Percentiles rank a stretch among this genome's conserved stretches.
Evolutionary conservation across 2,888 invertebrate species (phyloP).

Genomic region (Drosophila recens): DNA sequence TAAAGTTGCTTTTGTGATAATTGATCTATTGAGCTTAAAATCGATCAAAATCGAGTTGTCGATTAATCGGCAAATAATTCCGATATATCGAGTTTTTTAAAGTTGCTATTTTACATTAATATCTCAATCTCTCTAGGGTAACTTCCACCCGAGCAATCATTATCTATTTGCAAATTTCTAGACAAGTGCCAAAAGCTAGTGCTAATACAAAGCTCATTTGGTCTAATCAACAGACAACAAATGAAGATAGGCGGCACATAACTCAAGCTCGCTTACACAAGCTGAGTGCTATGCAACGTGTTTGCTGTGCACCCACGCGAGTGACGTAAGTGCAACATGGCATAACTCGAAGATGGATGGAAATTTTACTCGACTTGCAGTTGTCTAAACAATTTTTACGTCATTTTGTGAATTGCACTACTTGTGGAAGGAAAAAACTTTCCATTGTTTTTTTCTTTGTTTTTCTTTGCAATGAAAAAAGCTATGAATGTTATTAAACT

Average conservation of each 20-base stretch:
- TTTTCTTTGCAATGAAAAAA: slow-evolving; percentile 29
- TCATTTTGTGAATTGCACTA: slow-evolving; percentile 43
- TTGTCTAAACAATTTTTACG: slow-evolving; percentile 60
- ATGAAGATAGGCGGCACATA: slow-evolving; percentile 37
- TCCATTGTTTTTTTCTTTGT: slow-evolving; percentile 45
- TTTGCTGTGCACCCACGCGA: slow-evolving; percentile 19
- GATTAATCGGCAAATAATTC: no score
- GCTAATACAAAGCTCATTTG: slow-evolving; percentile 45
- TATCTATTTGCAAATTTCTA: slow-evolving; percentile 12
- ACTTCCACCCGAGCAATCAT: not conserved
- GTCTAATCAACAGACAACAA: slow-evolving; percentile 41
- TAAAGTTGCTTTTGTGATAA: no score
- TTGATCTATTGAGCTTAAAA: no score
- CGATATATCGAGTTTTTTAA: no score
- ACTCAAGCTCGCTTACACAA: slow-evolving; percentile 19
- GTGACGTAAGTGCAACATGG: slow-evolving; percentile 47
- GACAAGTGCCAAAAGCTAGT: slow-evolving; percentile 34
- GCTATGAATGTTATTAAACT: slow-evolving; percentile 10
- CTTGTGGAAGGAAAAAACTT: slow-evolving; percentile 43
- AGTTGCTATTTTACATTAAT: no score
- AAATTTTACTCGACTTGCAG: slow-evolving; percentile 31
- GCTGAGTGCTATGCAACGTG: slow-evolving; percentile 31
- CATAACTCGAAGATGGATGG: slow-evolving; percentile 16
- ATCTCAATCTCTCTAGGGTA: not conserved
- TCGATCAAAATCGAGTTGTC: no score